Conservation (phyloP, 2,113 vertebrate species). For the Lepisosteus osseus region DNA sequence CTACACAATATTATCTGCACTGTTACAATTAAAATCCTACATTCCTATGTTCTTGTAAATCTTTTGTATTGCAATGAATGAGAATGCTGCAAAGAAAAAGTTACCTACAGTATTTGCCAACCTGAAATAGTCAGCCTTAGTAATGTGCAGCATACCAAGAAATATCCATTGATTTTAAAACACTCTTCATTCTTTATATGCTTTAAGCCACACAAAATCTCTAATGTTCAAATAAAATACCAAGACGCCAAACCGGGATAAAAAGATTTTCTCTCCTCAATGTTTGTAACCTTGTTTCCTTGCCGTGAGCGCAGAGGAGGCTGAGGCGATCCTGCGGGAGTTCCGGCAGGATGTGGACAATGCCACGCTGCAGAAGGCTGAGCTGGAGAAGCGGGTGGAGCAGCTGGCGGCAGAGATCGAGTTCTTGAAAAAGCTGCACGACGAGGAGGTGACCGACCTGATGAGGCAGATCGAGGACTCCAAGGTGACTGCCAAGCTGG, state of each 20-base stretch:
- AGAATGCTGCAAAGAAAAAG: no score
- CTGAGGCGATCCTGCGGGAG: constrained; percentile 67
- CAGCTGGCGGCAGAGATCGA: constrained; percentile 58
- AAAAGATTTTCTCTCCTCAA: no score
- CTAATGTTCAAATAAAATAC: no score
- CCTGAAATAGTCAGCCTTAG: no score
- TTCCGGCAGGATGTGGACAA: constrained; percentile 70
- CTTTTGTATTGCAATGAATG: background rate
- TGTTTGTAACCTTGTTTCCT: background rate
- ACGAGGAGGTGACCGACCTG: constrained; percentile 63
- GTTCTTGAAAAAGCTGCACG: constrained; percentile 65
- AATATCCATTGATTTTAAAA: background rate
- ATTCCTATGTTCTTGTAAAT: no score
- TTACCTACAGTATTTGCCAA: no score
- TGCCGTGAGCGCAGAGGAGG: constrained; percentile 52
- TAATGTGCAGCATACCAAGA: no score
- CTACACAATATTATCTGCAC: background rate
- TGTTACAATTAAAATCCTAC: no score
- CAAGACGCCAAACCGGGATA: no score
- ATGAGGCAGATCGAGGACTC: constrained; percentile 65
- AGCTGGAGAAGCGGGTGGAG: constrained; percentile 59
- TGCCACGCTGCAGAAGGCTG: constrained; percentile 67
- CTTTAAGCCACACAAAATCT: background rate
- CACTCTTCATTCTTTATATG: background rate
- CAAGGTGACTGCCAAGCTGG: constrained; percentile 57